Base-by-base conservation (phyloP, 2,888 invertebrate species). In the Creontiades dilutus region DNA sequence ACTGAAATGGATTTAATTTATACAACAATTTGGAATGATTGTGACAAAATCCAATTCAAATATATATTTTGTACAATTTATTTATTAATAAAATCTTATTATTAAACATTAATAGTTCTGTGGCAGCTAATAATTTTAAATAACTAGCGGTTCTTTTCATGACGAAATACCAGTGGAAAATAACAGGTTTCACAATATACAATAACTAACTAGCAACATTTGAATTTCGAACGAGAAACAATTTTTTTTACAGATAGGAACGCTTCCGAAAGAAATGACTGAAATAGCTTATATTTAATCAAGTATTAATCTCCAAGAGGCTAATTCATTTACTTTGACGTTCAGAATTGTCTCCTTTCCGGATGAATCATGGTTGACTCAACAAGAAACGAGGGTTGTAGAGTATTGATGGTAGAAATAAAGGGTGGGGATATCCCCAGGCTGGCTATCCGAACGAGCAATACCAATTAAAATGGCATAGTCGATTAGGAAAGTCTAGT, bases 131-230 rank as follows among this genome's bases (percentile, higher is more conserved):
- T 12, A 23, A 68, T 68, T 68, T 68, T 23, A 68, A 23, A 68
- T 19, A 68, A 61, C 68, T 68, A 19, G 27, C 5, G 19, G 5
- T 13, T 12, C 19, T 68, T 68, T 61, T 61, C 19, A 16, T 23
- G 23, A 23, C 23, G 27, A 68, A 68, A 68, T 11, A 61, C 61
- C n/a, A 19, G n/a, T 52, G 52, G 16, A n/a, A n/a, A 57, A 57
- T 7, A 37, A 37, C 37, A 57, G 57, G 52, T 12, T 85, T 85
- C 57, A 84, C 19, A 57, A 57, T 61, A 46, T 85, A 52, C 85
- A 55, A 5, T 57, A 57, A 37, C 37, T 4, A 57, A 37, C 37
- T 4, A 37, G 37, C 37, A 37, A 37, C 37, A 37, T 14, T n/a
- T 7, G n/a, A 57, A 57, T 14, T 52, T 52, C 52, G 52, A 52